phyloP scores from a whole-genome alignment of 2,888 invertebrate species.

The Acanthosepion pharaonis region DNA sequence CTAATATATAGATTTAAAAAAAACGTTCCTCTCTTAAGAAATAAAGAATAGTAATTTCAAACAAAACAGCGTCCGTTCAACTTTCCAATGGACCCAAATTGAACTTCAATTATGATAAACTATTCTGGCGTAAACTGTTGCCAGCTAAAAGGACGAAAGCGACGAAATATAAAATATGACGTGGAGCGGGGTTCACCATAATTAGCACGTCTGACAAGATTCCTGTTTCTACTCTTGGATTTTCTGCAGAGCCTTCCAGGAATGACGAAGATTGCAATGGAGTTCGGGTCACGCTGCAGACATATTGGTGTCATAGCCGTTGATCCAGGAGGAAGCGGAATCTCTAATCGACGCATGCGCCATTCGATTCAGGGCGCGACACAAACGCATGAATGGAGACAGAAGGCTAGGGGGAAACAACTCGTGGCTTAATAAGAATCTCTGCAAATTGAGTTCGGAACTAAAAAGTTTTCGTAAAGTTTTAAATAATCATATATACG shows the following conservation, averaged over 20 bases:
- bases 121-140: not conserved
- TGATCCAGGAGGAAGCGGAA: not conserved
- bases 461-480: not conserved
- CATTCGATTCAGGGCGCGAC: not conserved
- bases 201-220: not conserved
- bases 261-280: not conserved
- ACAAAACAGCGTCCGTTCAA: not conserved
- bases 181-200: not conserved
- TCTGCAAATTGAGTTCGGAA: not conserved
- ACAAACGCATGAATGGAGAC: not conserved
- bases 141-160: not conserved
- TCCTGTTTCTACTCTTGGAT: constrained; percentile 33
- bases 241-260: constrained; percentile 4
- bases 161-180: not conserved
- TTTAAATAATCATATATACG: not conserved
- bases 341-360: not conserved
- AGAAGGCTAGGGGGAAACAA: not conserved
- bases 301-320: not conserved
- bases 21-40: too few relatives aligned
- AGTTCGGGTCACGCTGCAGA: not conserved
- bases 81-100: not conserved
- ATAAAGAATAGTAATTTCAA: not conserved
- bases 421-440: not conserved
- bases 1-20: too few relatives aligned
- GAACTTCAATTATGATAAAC: not conserved